Base-by-base conservation (phyloP, 2,113 vertebrate species). In the Rhinichthys klamathensis region DNA sequence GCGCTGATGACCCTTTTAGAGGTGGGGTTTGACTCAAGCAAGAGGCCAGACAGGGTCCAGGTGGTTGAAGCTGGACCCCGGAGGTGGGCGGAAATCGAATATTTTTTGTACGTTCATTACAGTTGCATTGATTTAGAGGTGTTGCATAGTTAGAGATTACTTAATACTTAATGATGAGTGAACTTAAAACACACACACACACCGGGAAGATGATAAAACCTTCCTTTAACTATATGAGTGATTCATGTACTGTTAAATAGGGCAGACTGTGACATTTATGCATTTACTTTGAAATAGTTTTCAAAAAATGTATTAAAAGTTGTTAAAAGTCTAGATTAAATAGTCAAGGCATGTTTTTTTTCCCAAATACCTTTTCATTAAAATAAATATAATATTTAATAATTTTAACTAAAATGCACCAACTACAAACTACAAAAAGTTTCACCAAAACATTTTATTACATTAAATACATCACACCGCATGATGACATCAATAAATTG, bases 1-100 rank as follows among this genome's bases (percentile, higher is more conserved):
- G 72, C 6, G 16, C 70, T 32, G 35, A 49, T 27, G 41, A 74
- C 6, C 49, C n/a, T 76, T 63, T 63, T 30, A 60, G n/a, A 32
- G 54, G n/a, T 63, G 38, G 70, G 82, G 4, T 84, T 84, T 32
- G 75, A 75, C 27, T 84, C 38, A 46, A 32, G 70, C 82, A 70
- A 46, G 15, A 51, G 35, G 30, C 82, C 51, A 83, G 54, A 83
- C 51, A 54, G 30, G 13, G 70, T 56, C 82, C 82, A 74, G 82
- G 82, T 83, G 82, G 21, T 60, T 60, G 0, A 32, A n/a, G n/a
- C n/a, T n/a, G n/a, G n/a, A n/a, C n/a, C n/a, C n/a, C n/a, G n/a
- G n/a, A n/a, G n/a, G 30, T 30, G 30, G 30, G 30, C 2, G 30
- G 30, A 30, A 30, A 30, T 30, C 30, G 1, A 30, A 30, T 30